A percentile compares a stretch with the other conserved stretches of the same genome.
Conservation (phyloP, 2,113 vertebrate species). For the Cyanocitta stelleri region DNA sequence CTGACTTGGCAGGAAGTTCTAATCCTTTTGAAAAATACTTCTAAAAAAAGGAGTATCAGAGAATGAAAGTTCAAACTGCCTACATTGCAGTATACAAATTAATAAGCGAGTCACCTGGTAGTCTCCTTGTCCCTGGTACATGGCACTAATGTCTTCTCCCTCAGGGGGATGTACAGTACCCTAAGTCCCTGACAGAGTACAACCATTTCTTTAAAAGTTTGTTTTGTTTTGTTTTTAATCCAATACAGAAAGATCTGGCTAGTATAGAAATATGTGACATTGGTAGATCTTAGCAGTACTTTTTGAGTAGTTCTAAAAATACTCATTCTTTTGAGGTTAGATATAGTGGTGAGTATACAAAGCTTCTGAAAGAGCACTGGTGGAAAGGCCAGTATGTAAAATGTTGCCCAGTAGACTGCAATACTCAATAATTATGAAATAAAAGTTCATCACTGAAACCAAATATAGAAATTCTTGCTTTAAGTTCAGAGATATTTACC, state of each 20-base stretch:
- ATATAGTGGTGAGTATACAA: background rate
- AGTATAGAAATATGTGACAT: background rate
- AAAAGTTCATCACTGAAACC: background rate
- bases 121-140: background rate
- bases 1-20: conserved; percentile 6
- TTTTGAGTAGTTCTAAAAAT: background rate
- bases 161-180: background rate
- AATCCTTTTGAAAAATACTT: conserved; percentile 22
- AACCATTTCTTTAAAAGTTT: background rate
- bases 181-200: background rate
- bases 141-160: background rate
- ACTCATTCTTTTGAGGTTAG: background rate
- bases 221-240: background rate
- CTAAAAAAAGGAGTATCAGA: background rate
- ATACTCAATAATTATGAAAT: background rate
- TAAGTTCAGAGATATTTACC: background rate
- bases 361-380: background rate
- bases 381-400: background rate
- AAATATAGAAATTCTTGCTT: background rate
- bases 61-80: background rate
- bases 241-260: background rate
- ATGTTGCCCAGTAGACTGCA: background rate
- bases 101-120: background rate
- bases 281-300: background rate
- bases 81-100: background rate